phyloP scores from a whole-genome alignment of 1,140 invertebrate genomes.

The Caenorhabditis brenneri region DNA sequence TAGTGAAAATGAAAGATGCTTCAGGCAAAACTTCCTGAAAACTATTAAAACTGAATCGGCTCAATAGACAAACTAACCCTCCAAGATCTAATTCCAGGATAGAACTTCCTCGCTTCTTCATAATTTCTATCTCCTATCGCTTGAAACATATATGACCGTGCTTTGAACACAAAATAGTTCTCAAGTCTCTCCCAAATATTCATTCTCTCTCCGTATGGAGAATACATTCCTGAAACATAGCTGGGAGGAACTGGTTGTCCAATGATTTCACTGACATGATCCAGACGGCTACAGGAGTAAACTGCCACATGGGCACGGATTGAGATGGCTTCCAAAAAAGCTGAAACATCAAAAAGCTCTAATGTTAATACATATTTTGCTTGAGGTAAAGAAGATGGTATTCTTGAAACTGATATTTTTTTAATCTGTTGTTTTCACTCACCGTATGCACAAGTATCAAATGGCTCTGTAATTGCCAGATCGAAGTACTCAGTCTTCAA shows the following conservation, averaged over 20 bases:
- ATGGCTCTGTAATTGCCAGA: constrained; percentile 15
- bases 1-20: constrained; percentile 45
- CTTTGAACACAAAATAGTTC: background rate
- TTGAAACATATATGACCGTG: background rate
- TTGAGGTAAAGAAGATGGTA: no score
- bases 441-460: constrained; percentile 4
- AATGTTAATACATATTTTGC: no score
- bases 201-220: constrained; percentile 11
- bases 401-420: no score
- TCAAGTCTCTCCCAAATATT: background rate
- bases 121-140: background rate
- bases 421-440: background rate
- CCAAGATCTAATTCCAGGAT: background rate
- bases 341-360: no score
- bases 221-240: constrained; percentile 2
- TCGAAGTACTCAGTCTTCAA: background rate
- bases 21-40: constrained; percentile 42
- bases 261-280: background rate
- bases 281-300: background rate
- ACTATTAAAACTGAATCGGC: no score
- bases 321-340: no score
- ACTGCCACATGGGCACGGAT: background rate
- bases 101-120: background rate
- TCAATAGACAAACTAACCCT: background rate
- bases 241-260: constrained; percentile 36